Conservation (phyloP, 2,888 invertebrate genomes). For the Erebia epiphron region DNA sequence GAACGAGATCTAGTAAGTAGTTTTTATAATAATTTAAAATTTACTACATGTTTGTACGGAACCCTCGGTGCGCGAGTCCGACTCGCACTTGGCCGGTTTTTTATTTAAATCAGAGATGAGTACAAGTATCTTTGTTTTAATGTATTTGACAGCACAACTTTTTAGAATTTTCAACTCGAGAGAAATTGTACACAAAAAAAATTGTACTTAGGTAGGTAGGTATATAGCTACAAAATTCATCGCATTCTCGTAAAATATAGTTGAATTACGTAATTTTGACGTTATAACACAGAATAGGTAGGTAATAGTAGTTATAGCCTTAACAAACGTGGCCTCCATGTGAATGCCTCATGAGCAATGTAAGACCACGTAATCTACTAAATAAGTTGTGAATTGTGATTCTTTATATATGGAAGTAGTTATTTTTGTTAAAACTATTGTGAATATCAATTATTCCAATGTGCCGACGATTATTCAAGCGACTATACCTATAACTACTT, state of each 20-base stretch:
- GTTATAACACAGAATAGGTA: too few relatives aligned
- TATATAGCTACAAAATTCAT: background rate
- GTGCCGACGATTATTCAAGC: background rate
- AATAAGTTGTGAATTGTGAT: too few relatives aligned
- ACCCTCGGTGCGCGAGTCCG: too few relatives aligned
- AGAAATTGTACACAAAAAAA: background rate
- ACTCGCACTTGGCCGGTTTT: too few relatives aligned
- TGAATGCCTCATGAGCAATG: conserved; percentile 18
- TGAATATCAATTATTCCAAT: conserved; percentile 3
- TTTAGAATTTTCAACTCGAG: background rate
- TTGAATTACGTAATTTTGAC: conserved; percentile 17
- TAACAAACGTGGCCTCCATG: background rate
- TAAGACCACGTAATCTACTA: background rate
- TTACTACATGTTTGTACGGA: too few relatives aligned
- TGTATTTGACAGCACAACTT: too few relatives aligned
- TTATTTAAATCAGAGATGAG: too few relatives aligned
- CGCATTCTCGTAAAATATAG: background rate
- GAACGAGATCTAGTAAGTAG: too few relatives aligned
- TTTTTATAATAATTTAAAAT: too few relatives aligned
- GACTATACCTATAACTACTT: background rate
- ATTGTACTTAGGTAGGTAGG: too few relatives aligned
- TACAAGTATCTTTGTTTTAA: too few relatives aligned
- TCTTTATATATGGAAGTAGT: conserved; percentile 9
- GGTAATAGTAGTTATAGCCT: too few relatives aligned
- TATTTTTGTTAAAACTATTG: conserved; percentile 8